phyloP scores from a whole-genome alignment of 1,140 invertebrate species.

The Anadara kagoshimensis region DNA sequence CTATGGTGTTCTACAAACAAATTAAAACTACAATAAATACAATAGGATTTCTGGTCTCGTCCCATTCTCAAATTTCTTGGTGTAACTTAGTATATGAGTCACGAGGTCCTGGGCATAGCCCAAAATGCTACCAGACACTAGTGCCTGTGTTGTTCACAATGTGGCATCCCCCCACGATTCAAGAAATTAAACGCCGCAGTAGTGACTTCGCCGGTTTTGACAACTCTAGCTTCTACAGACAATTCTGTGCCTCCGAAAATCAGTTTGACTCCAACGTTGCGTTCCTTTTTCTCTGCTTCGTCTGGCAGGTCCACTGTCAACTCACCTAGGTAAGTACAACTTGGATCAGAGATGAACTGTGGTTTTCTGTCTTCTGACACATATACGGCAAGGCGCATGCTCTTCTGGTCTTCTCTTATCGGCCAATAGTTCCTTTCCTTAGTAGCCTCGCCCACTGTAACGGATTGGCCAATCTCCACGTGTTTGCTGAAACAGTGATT shows the following conservation, averaged over 20 bases:
- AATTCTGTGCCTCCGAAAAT: conserved; percentile 52
- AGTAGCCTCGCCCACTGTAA: conserved; percentile 32
- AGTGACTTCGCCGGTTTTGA: conserved; percentile 24
- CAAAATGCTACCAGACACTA: too few relatives aligned
- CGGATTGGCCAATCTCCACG: conserved; percentile 36
- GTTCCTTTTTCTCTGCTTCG: conserved; percentile 6
- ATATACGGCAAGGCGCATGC: conserved; percentile 6
- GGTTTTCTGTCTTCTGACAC: conserved; percentile 23
- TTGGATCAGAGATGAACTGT: conserved; percentile 7
- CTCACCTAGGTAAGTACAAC: conserved; percentile 24
- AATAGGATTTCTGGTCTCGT: too few relatives aligned
- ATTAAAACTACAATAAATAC: too few relatives aligned
- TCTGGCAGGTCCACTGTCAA: conserved; percentile 11
- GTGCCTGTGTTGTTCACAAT: too few relatives aligned
- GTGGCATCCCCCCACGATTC: too few relatives aligned
- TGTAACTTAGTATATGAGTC: too few relatives aligned
- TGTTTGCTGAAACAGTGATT: conserved; percentile 40
- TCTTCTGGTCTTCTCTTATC: conserved; percentile 2
- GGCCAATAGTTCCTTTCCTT: conserved; percentile 7
- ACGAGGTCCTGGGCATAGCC: too few relatives aligned
- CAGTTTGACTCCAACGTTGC: conserved; percentile 27
- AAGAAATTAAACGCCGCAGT: conserved; percentile 46
- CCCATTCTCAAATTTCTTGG: too few relatives aligned
- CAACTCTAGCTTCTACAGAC: conserved; percentile 38
- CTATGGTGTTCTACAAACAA: too few relatives aligned